Percentiles rank a stretch among this genome's conserved stretches.
These are phyloP conservation scores for Drosophila nasuta DNA, from an alignment of 1,140 invertebrate genomes.

Conservation along the genomic window DNA sequence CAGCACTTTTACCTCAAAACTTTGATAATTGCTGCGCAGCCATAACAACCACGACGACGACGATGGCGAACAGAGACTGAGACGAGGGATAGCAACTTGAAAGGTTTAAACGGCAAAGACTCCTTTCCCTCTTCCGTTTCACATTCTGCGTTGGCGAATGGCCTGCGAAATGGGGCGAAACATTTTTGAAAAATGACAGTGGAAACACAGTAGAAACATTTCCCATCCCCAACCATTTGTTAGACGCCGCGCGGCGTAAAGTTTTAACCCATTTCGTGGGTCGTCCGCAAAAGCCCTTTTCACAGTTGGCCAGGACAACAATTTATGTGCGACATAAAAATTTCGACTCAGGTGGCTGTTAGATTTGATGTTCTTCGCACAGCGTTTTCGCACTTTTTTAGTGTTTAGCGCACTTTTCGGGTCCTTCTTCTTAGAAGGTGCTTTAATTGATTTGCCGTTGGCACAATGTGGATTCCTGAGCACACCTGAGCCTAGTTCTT, in stretches of 20 bases:
- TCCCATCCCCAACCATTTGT: not conserved
- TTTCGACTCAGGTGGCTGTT: conserved; percentile 75
- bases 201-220: conserved; percentile 9
- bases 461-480: conserved; percentile 3
- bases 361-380: conserved; percentile 57
- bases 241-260: conserved; percentile 28
- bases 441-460: conserved; percentile 67
- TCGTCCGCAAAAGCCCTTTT: conserved; percentile 29
- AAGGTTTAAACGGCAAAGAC: conserved; percentile 36
- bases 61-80: not conserved
- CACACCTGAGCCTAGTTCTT: conserved; percentile 1
- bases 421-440: conserved; percentile 24
- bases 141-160: not conserved
- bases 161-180: conserved; percentile 19
- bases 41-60: conserved; percentile 42
- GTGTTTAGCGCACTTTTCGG: conserved; percentile 35
- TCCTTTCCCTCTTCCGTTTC: not conserved
- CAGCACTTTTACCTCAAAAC: conserved; percentile 76
- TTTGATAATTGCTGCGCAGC: conserved; percentile 73
- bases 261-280: conserved; percentile 44
- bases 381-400: conserved; percentile 12
- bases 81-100: conserved; percentile 26
- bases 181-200: conserved; percentile 41
- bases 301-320: conserved; percentile 39
- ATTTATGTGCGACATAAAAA: conserved; percentile 78